Evolutionary conservation across 2,888 invertebrate genomes (phyloP), one percentile per base, ranked within the genome.

Genomic region (Leptogaster cylindrica): DNA sequence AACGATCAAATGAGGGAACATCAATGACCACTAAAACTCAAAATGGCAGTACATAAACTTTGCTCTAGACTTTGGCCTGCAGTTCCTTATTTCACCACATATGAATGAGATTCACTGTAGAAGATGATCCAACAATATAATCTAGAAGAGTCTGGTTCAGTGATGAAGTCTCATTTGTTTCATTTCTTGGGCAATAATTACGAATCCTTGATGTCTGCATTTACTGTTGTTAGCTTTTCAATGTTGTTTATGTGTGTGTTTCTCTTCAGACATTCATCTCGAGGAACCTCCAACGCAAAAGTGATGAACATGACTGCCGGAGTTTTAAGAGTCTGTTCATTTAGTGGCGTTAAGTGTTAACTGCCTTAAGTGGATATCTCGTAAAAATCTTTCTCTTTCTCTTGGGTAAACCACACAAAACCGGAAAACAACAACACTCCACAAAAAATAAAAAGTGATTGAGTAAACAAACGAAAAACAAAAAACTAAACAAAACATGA

Each of bases 331-430:
- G 63, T 63, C 50, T 25, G 39, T 14, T 36, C 55, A 50, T 55
- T 51, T 50, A 48, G 58, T 65, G 58, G 68, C 65, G 65, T 68
- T 58, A 68, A 68, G 65, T 68, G 65, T 58, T 65, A 65, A 58
- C 39, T 44, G 52, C 58, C 58, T 65, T 65, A 68, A 68, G 68
- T 68, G 68, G 65, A 50, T 58, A 68, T 68, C 65, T 68, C 68
- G 66, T 68, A 66, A 52, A 65, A 68, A 66, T 52, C 33, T 25
- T n/a, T n/a, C n/a, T n/a, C n/a, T n/a, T n/a, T n/a, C n/a, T n/a
- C 51, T 61, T 61, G 51, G 33, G 20, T 63, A 63, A 63, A 67
- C 48, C 58, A 67, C 31, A 67, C 58, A 67, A 58, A 67, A n/a
- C n/a, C n/a, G n/a, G n/a, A n/a, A n/a, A n/a, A n/a, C n/a, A n/a